Base-by-base conservation (phyloP, 2,888 invertebrate species). In the Tuta absoluta region DNA sequence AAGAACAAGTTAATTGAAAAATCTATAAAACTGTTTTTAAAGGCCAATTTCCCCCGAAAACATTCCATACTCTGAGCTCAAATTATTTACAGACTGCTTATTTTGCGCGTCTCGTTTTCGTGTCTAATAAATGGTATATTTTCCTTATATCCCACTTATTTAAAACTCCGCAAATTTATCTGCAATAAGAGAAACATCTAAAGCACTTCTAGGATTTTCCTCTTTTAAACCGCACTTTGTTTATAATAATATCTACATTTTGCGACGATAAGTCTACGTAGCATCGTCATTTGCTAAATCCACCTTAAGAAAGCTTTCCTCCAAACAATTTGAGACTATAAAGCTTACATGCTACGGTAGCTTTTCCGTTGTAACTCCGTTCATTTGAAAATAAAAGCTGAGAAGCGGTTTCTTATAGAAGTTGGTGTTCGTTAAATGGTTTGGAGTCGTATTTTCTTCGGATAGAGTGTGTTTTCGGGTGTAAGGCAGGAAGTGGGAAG, bases 191-290 rank as follows among this genome's bases (percentile, higher is more conserved):
- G 56, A 33, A 56, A 56, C 33, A 33, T 56, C 56, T 56, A 33
- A 56, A 17, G 28, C 33, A 33, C 33, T 56, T n/a, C 24, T 33
- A 10, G 24, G 56, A 56, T 28, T 56, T 56, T 56, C 56, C 33
- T 45, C 60, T 45, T n/a, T 63, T 51, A 65, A 63, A 63, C 59
- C 72, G 75, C 76, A 77, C 78, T 74, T 78, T 81, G 79, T 80
- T 82, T 83, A 80, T 79, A 61, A 61, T 61, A 79, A 78, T 74
- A 73, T 74, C 72, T 77, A 75, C 75, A 80, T 80, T 79, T 76
- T 76, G 77, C 77, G 76, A 67, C 66, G 68, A 73, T 74, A 62
- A 68, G 62, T 69, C 65, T 69, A 64, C 65, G 53, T 65, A 57
- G 51, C 62, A 62, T 67, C 63, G 67, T 68, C 65, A 62, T 65